Percentiles rank a stretch among this genome's conserved stretches.
These are phyloP conservation scores for Rugalucina vietnamica DNA, from an alignment of 2,888 invertebrate genomes.

Conservation along the genomic window DNA sequence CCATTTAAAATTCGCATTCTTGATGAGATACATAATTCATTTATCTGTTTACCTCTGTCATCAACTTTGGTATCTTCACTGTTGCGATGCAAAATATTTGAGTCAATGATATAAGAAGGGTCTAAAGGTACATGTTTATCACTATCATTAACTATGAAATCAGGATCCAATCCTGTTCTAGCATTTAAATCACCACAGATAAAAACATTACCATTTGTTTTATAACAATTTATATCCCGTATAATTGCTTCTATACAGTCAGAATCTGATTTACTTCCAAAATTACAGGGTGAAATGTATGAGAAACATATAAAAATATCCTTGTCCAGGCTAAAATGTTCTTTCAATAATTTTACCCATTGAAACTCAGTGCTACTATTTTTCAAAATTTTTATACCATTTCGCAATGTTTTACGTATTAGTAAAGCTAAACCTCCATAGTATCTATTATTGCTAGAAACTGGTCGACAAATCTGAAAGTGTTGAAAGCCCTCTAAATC, in stretches of 20 bases:
- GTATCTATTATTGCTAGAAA: neutral
- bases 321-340: neutral
- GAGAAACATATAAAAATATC: constrained; percentile 1
- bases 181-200: neutral
- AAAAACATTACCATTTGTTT: neutral
- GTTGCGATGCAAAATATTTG: neutral
- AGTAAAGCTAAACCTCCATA: constrained; percentile 1
- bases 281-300: neutral
- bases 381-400: neutral
- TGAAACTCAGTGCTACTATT: constrained; percentile 1
- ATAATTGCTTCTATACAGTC: neutral
- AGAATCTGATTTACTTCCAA: constrained; percentile 1
- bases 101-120: constrained; percentile 7
- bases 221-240: neutral
- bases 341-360: neutral
- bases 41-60: constrained; percentile 7
- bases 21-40: neutral
- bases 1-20: constrained; percentile 11
- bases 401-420: neutral
- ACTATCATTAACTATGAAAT: neutral
- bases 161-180: neutral
- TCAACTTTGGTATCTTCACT: constrained; percentile 8
- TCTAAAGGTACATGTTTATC: constrained; percentile 1
- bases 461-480: neutral
- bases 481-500: neutral